A percentile compares a stretch with the other conserved stretches of the same genome.
phyloP scores from a whole-genome alignment of 2,113 vertebrate species.

The Saimiri boliviensis region DNA sequence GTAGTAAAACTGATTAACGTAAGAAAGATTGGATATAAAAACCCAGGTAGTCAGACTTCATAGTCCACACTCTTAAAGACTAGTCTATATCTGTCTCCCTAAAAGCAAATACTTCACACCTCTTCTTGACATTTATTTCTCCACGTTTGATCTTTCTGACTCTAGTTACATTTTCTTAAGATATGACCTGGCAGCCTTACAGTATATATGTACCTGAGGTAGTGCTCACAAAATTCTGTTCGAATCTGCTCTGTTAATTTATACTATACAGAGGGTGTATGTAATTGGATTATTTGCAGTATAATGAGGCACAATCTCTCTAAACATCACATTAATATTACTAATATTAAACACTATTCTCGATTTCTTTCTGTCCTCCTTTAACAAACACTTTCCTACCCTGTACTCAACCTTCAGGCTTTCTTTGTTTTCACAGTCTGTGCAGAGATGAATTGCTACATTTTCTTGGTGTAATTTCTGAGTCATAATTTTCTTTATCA shows the following conservation, averaged over 20 bases:
- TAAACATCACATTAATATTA: not conserved
- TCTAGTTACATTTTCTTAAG: slow-evolving; percentile 4
- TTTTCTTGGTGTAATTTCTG: slow-evolving; percentile 24
- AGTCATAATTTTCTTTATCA: slow-evolving; percentile 12
- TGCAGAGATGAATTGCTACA: not conserved
- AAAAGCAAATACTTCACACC: not conserved
- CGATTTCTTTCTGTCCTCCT: not conserved
- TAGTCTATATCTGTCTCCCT: not conserved
- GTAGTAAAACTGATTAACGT: not conserved
- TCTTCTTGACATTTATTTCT: not conserved
- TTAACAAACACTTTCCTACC: slow-evolving; percentile 24
- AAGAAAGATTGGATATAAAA: not conserved
- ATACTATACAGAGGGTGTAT: not conserved
- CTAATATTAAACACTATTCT: not conserved
- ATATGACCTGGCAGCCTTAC: not conserved
- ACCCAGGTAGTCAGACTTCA: not conserved
- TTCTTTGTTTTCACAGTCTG: not conserved
- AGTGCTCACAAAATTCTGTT: not conserved
- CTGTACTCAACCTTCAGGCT: not conserved
- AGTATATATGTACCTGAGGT: not conserved
- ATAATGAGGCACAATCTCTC: not conserved
- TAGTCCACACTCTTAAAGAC: not conserved
- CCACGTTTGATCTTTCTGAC: not conserved
- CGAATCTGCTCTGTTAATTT: not conserved
- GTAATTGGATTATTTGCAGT: not conserved